Evolutionary conservation across 2,113 vertebrate genomes (phyloP).

Genomic region (Acrocephalus arundinaceus): DNA sequence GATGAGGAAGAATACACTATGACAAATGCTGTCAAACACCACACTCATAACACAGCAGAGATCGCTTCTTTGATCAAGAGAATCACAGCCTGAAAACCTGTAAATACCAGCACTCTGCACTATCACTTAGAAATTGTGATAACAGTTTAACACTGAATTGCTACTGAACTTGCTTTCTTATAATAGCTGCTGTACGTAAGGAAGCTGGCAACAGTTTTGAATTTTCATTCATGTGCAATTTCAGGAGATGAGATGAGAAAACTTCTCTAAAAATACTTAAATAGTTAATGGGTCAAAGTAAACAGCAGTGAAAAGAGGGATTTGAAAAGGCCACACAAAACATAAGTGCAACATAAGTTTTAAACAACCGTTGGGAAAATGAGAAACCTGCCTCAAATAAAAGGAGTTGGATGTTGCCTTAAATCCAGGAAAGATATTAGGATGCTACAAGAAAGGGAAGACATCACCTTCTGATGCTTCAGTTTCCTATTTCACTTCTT

Average conservation of each 20-base stretch:
- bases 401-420: not conserved
- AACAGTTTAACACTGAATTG: conserved; percentile 24
- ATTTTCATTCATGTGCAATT: conserved; percentile 42
- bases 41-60: not conserved
- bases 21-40: conserved; percentile 1
- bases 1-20: not conserved
- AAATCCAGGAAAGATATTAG: not conserved
- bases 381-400: not conserved
- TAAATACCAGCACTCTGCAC: conserved; percentile 24
- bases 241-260: conserved; percentile 58
- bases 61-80: not conserved
- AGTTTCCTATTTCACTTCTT: not conserved
- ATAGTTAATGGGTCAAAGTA: not conserved
- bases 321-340: not conserved
- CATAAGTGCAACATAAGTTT: not conserved
- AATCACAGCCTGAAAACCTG: conserved; percentile 13
- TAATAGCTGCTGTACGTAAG: conserved; percentile 53
- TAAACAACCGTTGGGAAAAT: not conserved
- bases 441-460: not conserved
- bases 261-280: not conserved
- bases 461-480: not conserved
- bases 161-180: conserved; percentile 25
- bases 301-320: not conserved
- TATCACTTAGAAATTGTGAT: not conserved
- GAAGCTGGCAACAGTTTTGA: conserved; percentile 27